These are phyloP conservation scores for Cryptosula pallasiana DNA, from an alignment of 2,888 invertebrate species.

Conservation along the genomic window DNA sequence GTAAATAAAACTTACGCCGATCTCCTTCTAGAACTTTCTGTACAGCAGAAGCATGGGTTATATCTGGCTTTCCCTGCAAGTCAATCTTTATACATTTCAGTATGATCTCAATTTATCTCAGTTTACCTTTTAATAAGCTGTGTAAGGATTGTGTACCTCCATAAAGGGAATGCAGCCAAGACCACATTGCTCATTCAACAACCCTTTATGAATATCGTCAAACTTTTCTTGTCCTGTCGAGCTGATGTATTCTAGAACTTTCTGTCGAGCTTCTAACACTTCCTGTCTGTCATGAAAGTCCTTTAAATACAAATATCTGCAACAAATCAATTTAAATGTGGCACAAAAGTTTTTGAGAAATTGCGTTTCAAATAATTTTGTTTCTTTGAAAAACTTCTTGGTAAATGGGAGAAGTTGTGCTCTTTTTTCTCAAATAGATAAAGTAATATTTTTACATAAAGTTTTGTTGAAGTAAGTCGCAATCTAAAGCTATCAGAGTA, in stretches of 20 bases:
- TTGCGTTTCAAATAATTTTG: too few species aligned
- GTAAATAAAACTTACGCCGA: slow-evolving; percentile 41
- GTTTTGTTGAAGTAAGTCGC: too few species aligned
- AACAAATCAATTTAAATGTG: too few species aligned
- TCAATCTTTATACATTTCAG: neutral
- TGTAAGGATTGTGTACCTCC: too few species aligned
- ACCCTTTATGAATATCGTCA: slow-evolving; percentile 34
- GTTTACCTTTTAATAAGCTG: too few species aligned
- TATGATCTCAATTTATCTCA: too few species aligned
- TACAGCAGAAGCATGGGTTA: slow-evolving; percentile 35
- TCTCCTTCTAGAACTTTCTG: slow-evolving; percentile 38
- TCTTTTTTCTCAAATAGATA: too few species aligned
- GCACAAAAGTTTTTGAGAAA: too few species aligned
- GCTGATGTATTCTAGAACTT: slow-evolving; percentile 36
- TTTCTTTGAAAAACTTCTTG: too few species aligned
- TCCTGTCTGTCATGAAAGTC: slow-evolving; percentile 39
- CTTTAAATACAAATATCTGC: slow-evolving; percentile 39
- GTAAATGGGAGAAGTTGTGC: too few species aligned
- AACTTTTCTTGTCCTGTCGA: slow-evolving; percentile 34
- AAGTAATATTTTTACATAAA: too few species aligned
- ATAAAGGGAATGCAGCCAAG: slow-evolving; percentile 39
- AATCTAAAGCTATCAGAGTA: too few species aligned
- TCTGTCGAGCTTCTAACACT: slow-evolving; percentile 35
- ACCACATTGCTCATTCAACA: slow-evolving; percentile 39
- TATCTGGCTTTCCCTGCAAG: slow-evolving; percentile 35